Percentiles rank a stretch among this genome's conserved stretches.
phyloP scores from a whole-genome alignment of 2,888 invertebrate genomes.

The Clostera curtula region DNA sequence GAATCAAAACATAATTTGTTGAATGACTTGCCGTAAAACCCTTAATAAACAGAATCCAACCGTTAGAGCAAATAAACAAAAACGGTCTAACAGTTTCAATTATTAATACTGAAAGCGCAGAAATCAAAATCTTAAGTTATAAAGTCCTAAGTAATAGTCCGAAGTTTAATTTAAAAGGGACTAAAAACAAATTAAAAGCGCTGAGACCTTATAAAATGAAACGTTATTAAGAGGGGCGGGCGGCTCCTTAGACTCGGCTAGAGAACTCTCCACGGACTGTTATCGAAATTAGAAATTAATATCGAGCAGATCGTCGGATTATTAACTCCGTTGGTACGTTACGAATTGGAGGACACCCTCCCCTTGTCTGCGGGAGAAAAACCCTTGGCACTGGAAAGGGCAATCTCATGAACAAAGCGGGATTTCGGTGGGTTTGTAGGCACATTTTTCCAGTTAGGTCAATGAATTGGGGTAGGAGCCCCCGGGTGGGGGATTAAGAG shows the following conservation, averaged over 20 bases:
- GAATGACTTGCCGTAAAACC: not conserved
- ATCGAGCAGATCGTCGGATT: slow-evolving; percentile 18
- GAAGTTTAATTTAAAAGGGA: slow-evolving; percentile 9
- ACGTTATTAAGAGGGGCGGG: slow-evolving; percentile 21
- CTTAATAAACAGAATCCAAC: not conserved
- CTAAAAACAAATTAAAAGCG: slow-evolving; percentile 20
- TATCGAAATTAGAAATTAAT: slow-evolving; percentile 29
- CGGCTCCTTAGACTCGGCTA: slow-evolving; percentile 4
- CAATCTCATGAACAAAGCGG: too few relatives aligned
- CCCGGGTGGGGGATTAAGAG: too few relatives aligned
- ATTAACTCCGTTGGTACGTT: too few relatives aligned
- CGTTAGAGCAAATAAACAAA: not conserved
- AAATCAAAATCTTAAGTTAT: slow-evolving; percentile 1
- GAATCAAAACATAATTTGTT: too few relatives aligned
- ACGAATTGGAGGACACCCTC: too few relatives aligned
- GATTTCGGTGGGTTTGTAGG: too few relatives aligned
- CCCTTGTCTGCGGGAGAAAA: too few relatives aligned
- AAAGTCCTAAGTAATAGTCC: too few relatives aligned
- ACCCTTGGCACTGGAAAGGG: too few relatives aligned
- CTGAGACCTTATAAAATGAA: slow-evolving; percentile 17
- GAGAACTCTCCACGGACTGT: slow-evolving; percentile 18
- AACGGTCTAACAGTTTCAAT: not conserved
- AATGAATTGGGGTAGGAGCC: too few relatives aligned
- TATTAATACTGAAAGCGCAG: not conserved
- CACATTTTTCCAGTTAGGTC: too few relatives aligned